These are phyloP conservation scores for Prinia subflava DNA, from an alignment of 2,113 vertebrate genomes.

Conservation along the genomic window DNA sequence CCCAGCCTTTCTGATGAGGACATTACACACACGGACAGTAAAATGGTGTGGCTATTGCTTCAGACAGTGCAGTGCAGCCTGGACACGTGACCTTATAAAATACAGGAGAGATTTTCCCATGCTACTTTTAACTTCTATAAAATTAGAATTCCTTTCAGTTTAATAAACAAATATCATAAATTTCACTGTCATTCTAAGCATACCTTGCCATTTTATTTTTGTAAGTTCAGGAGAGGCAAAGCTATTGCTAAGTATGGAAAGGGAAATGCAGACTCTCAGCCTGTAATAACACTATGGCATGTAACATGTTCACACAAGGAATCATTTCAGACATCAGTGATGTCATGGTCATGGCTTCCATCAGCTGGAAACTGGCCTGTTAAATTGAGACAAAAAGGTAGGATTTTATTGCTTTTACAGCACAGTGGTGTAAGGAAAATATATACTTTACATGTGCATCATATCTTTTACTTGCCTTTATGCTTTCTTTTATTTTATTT, in stretches of 20 bases:
- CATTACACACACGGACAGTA: not conserved
- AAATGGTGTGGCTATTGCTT: not conserved
- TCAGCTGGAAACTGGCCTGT: not conserved
- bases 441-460: not conserved
- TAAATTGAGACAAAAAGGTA: not conserved
- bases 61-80: not conserved
- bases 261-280: not conserved
- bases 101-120: fast-evolving
- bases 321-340: not conserved
- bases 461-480: not conserved
- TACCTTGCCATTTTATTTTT: not conserved
- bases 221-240: not conserved
- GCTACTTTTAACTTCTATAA: not conserved
- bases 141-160: not conserved
- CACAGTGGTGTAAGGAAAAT: not conserved
- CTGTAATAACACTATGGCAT: not conserved
- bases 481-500: not conserved
- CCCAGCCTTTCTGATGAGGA: not conserved
- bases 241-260: not conserved
- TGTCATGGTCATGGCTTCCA: not conserved
- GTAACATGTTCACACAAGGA: not conserved
- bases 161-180: not conserved
- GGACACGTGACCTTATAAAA: not conserved
- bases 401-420: not conserved
- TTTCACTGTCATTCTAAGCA: not conserved